These are phyloP conservation scores for Anolis sagrei DNA, from an alignment of 2,113 vertebrate genomes.

Conservation along the genomic window DNA sequence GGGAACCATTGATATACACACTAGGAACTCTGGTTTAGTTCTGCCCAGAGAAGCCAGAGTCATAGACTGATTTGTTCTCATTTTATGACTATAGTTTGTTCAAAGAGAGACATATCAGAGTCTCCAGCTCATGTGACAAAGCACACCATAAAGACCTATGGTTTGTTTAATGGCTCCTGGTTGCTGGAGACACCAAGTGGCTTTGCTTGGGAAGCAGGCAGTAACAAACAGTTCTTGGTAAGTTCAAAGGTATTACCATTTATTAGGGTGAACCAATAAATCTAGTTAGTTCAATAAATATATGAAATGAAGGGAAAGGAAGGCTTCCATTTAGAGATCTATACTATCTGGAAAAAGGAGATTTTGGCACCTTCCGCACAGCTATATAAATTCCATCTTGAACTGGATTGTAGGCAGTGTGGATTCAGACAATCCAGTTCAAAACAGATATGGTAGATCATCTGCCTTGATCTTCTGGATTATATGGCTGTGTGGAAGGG, in stretches of 20 bases:
- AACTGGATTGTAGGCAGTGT: too few species aligned
- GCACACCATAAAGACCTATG: background rate
- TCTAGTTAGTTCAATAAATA: background rate
- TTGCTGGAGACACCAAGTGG: background rate
- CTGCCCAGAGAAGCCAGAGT: background rate
- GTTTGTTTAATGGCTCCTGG: background rate
- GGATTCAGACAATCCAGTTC: too few species aligned
- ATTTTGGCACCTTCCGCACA: too few species aligned
- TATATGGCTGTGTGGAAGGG: too few species aligned
- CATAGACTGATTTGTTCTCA: background rate
- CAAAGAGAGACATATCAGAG: background rate
- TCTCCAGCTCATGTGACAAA: too few species aligned
- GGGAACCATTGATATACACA: background rate
- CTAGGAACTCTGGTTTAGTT: background rate
- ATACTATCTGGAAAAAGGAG: too few species aligned
- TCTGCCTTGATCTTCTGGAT: too few species aligned
- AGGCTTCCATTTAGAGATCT: too few species aligned
- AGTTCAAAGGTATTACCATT: background rate
- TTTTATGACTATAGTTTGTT: background rate
- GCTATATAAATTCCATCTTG: too few species aligned
- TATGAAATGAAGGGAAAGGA: background rate
- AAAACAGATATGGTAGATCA: too few species aligned
- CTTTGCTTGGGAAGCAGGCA: background rate
- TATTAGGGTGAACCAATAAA: background rate
- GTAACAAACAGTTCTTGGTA: background rate